Conservation (phyloP, 2,113 vertebrate genomes). For the Lepus europaeus region DNA sequence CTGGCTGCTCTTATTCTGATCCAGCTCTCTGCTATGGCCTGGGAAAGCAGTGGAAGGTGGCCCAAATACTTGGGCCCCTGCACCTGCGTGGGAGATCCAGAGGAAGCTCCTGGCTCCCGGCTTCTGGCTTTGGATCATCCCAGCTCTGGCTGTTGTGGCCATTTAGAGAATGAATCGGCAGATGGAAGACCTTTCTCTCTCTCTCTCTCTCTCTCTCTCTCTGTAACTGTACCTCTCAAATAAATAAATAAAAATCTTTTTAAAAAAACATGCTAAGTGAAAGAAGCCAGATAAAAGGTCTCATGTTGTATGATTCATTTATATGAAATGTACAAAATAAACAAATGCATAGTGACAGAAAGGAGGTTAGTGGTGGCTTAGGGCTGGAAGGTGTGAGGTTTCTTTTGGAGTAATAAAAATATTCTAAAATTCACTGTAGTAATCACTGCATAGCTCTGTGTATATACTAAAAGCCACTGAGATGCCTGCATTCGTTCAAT, state of each 20-base stretch:
- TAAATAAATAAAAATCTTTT: neutral
- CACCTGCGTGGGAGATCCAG: too few species aligned
- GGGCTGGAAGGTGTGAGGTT: neutral
- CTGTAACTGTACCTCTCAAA: too few species aligned
- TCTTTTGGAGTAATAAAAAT: neutral
- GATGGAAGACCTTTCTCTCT: too few species aligned
- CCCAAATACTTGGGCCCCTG: too few species aligned
- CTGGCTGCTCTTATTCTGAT: too few species aligned
- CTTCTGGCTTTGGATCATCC: too few species aligned
- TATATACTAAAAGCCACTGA: neutral
- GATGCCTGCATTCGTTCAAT: neutral
- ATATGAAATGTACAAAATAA: neutral
- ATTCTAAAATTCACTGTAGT: neutral
- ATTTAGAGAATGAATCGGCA: too few species aligned
- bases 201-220: too few species aligned
- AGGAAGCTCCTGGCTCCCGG: too few species aligned
- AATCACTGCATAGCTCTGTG: neutral
- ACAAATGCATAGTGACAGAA: neutral
- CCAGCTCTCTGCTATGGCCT: too few species aligned
- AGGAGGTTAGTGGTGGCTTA: neutral
- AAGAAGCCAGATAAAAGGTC: neutral
- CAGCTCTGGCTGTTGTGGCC: too few species aligned
- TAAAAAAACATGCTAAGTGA: neutral
- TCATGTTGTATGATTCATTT: neutral
- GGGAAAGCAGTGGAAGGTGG: too few species aligned